Conservation (phyloP, 2,113 vertebrate species). For the Eclectus roratus region DNA sequence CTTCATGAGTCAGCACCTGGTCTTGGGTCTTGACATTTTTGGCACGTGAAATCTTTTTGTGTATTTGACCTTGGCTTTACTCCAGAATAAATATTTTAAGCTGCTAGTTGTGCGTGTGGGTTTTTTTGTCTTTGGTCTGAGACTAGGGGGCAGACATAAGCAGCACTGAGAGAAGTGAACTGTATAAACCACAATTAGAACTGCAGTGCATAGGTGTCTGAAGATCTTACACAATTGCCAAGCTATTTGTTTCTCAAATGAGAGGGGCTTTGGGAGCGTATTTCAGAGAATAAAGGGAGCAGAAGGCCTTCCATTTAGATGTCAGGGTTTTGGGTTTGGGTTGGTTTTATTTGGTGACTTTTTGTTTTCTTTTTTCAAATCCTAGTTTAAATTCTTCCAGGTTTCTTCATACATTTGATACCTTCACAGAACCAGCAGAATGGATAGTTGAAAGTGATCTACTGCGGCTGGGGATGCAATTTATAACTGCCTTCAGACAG, state of each 20-base stretch:
- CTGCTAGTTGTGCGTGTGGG: neutral
- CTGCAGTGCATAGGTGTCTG: constrained; percentile 54
- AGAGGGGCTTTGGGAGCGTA: constrained; percentile 40
- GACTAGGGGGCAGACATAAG: constrained; percentile 40
- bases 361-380: neutral
- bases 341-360: neutral
- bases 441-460: neutral
- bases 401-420: neutral
- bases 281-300: constrained; percentile 41
- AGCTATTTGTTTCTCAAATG: constrained; percentile 62
- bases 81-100: constrained; percentile 60
- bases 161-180: constrained; percentile 44
- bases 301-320: constrained; percentile 21
- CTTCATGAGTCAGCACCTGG: neutral
- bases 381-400: constrained; percentile 15
- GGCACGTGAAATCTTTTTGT: neutral
- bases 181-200: constrained; percentile 66
- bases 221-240: constrained; percentile 55
- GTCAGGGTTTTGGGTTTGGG: neutral
- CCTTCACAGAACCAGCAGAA: neutral
- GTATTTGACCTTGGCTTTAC: constrained; percentile 39
- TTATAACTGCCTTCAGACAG: constrained; percentile 16
- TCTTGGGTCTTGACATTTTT: constrained; percentile 28
- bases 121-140: constrained; percentile 35
- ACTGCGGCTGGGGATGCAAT: neutral